Percentiles rank a stretch among this genome's conserved stretches.
phyloP scores from a whole-genome alignment of 2,113 vertebrate genomes.

The Galeopterus variegatus region DNA sequence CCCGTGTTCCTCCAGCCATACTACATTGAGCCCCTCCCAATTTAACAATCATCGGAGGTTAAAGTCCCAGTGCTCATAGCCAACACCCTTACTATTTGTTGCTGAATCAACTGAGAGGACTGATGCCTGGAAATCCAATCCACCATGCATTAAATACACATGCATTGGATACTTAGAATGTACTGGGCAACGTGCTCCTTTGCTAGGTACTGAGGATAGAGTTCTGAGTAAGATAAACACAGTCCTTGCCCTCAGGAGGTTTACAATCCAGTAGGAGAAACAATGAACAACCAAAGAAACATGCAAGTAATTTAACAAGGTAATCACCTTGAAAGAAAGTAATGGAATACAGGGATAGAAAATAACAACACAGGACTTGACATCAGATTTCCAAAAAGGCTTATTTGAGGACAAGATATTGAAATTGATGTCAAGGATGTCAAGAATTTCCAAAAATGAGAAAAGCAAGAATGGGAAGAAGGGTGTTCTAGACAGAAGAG shows the following conservation, averaged over 20 bases:
- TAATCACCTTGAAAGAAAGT: too few species aligned
- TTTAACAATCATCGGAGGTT: too few species aligned
- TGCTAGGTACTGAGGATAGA: neutral
- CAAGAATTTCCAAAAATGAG: neutral
- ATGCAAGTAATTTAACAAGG: too few species aligned
- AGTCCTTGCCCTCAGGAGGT: neutral
- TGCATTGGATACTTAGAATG: rapidly evolving
- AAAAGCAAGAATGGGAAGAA: neutral
- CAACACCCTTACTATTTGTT: neutral
- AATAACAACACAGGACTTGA: neutral
- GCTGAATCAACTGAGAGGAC: neutral
- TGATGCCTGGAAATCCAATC: neutral
- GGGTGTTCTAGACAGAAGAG: neutral
- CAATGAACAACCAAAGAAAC: neutral
- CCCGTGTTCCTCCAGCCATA: too few species aligned
- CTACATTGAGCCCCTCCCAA: too few species aligned
- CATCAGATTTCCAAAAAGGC: neutral
- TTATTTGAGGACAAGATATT: neutral
- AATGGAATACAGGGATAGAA: too few species aligned
- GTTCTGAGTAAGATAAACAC: neutral
- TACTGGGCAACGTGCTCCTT: rapidly evolving
- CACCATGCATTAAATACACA: rapidly evolving
- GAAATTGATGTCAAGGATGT: neutral
- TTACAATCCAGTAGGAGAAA: neutral
- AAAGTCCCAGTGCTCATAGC: neutral